phyloP scores from a whole-genome alignment of 2,113 vertebrate genomes.

The Maccullochella peelii region DNA sequence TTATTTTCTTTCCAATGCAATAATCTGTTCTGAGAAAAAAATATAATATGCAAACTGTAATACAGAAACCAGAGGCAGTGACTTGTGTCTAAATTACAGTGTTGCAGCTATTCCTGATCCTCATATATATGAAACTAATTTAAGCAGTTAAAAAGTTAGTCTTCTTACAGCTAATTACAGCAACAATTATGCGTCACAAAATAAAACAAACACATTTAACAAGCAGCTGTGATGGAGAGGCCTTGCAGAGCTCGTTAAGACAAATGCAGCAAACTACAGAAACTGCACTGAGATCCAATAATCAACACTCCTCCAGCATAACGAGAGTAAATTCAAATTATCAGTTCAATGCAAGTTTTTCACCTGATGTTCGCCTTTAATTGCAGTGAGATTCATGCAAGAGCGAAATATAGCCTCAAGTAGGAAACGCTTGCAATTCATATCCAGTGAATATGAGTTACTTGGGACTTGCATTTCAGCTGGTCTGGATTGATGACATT shows the following conservation, averaged over 20 bases:
- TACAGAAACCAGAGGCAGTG: background rate
- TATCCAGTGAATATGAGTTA: background rate
- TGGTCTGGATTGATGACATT: background rate
- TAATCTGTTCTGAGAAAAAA: background rate
- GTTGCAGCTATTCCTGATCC: background rate
- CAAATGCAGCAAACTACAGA: background rate
- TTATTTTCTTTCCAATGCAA: background rate
- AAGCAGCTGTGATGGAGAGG: slow-evolving; percentile 10
- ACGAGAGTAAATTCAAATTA: background rate
- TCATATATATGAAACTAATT: background rate
- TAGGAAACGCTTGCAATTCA: background rate
- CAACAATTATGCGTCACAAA: background rate
- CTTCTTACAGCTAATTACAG: slow-evolving; percentile 24
- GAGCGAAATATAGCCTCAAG: background rate
- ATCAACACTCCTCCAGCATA: slow-evolving; percentile 8
- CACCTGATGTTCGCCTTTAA: background rate
- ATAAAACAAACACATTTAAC: slow-evolving; percentile 3
- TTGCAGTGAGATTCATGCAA: background rate
- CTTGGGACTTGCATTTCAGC: background rate
- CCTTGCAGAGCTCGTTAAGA: slow-evolving; percentile 3
- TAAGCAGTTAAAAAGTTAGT: slow-evolving; percentile 6
- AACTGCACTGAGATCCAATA: background rate
- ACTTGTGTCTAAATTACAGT: background rate
- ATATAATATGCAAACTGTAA: background rate
- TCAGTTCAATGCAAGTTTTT: background rate